Evolutionary conservation across 2,797 vertebrate species (phyloP).

Genomic region (Megaceryle alcyon): DNA sequence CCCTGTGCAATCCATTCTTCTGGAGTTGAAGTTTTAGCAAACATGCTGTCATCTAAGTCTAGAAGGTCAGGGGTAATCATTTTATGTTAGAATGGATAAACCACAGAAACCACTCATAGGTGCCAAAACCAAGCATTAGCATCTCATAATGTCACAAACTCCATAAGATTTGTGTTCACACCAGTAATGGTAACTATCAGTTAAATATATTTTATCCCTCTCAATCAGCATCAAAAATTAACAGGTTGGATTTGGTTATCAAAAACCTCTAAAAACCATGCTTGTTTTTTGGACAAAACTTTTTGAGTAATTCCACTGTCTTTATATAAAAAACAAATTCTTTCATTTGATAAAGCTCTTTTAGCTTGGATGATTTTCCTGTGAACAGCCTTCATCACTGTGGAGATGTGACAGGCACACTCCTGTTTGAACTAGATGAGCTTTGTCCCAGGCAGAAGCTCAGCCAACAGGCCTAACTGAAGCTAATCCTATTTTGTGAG

Average conservation of each 20-base stretch:
- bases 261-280: neutral
- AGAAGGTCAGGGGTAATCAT: neutral
- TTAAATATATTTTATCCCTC: neutral
- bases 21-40: slow-evolving; percentile 82
- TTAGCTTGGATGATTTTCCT: neutral
- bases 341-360: neutral
- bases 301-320: neutral
- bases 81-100: neutral
- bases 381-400: neutral
- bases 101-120: neutral
- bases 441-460: neutral
- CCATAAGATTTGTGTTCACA: neutral
- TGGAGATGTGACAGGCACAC: neutral
- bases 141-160: neutral
- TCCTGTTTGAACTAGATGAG: neutral
- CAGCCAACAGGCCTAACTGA: neutral
- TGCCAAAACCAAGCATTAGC: neutral
- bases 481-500: neutral
- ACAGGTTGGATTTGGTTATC: neutral
- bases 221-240: neutral
- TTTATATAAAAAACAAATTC: neutral
- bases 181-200: neutral
- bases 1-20: slow-evolving; percentile 83
- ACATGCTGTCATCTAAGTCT: slow-evolving; percentile 86
- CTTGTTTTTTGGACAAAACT: neutral